These are phyloP conservation scores for Esox lucius DNA, from an alignment of 2,797 vertebrate genomes.

Conservation along the genomic window DNA sequence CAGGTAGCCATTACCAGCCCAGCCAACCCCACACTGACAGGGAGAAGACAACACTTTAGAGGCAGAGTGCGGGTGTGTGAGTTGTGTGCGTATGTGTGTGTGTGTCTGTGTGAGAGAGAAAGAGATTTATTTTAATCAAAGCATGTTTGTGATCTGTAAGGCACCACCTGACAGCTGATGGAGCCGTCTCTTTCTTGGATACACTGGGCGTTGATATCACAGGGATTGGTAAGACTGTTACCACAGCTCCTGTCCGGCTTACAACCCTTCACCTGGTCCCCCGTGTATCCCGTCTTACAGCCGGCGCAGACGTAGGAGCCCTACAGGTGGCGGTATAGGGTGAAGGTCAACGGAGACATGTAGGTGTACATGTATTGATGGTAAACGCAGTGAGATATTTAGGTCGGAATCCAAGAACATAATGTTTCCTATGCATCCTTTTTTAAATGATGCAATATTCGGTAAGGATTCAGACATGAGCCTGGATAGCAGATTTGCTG, in stretches of 20 bases:
- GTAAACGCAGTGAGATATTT: neutral
- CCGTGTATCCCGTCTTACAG: conserved; percentile 88
- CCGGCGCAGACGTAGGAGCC: conserved; percentile 91
- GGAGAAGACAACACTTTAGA: conserved; percentile 42
- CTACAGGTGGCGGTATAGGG: conserved; percentile 59
- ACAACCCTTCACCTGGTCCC: conserved; percentile 90
- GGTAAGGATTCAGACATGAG: neutral
- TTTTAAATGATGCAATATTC: neutral
- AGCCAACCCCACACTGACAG: conserved; percentile 91
- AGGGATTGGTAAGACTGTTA: conserved; percentile 88
- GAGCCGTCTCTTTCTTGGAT: conserved; percentile 82
- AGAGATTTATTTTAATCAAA: neutral
- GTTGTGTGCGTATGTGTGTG: conserved; percentile 2
- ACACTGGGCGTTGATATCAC: conserved; percentile 87
- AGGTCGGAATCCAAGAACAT: neutral
- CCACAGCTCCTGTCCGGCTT: conserved; percentile 85
- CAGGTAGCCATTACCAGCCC: conserved; percentile 95
- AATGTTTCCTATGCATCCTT: neutral
- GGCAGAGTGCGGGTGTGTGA: conserved; percentile 4
- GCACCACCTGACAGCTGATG: conserved; percentile 84
- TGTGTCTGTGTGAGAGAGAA: neutral
- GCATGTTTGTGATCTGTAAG: neutral
- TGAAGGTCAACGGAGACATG: neutral
- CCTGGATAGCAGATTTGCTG: neutral
- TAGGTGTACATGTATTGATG: neutral